phyloP scores from a whole-genome alignment of 2,797 vertebrate species.

The Okamejei kenojei region DNA sequence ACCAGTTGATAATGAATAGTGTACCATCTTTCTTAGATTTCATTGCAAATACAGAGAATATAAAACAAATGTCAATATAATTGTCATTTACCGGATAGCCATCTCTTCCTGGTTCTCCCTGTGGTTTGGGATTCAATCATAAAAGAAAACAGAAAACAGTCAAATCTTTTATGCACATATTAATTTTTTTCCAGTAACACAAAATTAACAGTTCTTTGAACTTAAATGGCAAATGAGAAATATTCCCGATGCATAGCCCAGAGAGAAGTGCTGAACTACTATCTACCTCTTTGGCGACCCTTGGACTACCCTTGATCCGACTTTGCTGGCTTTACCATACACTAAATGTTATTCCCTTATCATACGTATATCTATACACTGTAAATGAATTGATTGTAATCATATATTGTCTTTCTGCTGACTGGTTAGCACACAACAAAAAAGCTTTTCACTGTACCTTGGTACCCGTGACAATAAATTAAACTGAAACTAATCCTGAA shows the following conservation, averaged over 20 bases:
- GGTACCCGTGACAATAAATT: too few species aligned
- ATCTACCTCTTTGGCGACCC: too few species aligned
- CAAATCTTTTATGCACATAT: neutral
- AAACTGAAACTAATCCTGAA: too few species aligned
- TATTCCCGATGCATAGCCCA: neutral
- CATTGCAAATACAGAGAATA: constrained; percentile 1
- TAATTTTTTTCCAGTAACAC: neutral
- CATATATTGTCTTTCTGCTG: too few species aligned
- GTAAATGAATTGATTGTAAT: too few species aligned
- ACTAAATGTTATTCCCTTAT: too few species aligned
- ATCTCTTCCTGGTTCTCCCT: constrained; percentile 92
- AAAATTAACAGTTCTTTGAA: neutral
- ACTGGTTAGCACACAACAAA: too few species aligned
- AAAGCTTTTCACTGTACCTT: too few species aligned
- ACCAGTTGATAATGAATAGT: neutral
- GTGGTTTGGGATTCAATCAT: constrained; percentile 67
- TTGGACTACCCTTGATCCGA: too few species aligned
- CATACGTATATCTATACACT: too few species aligned
- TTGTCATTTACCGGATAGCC: constrained; percentile 90
- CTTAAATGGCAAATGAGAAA: neutral
- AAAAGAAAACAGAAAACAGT: constrained; percentile 42
- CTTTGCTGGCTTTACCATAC: too few species aligned
- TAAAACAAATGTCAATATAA: constrained; percentile 33
- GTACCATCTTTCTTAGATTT: neutral
- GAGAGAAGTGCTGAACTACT: too few species aligned